These are phyloP conservation scores for Megathymus violae DNA, from an alignment of 1,140 invertebrate species.

Conservation along the genomic window DNA sequence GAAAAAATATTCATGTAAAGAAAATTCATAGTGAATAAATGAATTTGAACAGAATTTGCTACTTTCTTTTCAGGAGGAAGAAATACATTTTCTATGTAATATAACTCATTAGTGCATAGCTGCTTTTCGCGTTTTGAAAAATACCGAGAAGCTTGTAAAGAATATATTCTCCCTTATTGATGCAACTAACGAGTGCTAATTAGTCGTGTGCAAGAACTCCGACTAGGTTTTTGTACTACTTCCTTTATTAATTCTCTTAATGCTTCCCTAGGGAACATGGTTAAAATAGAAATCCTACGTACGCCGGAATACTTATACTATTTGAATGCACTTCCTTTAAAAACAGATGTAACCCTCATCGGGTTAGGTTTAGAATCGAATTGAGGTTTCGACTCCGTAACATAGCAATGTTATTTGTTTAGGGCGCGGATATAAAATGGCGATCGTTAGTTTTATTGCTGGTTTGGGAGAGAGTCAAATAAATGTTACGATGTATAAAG, in stretches of 20 bases:
- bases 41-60: constrained; percentile 20
- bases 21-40: constrained; percentile 26
- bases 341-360: neutral
- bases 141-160: constrained; percentile 24
- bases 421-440: constrained; percentile 2
- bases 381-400: constrained; percentile 8
- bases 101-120: constrained; percentile 22
- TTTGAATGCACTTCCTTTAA: constrained; percentile 14
- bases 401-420: constrained; percentile 7
- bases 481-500: neutral
- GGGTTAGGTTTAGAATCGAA: constrained; percentile 1
- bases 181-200: constrained; percentile 41
- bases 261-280: constrained; percentile 21
- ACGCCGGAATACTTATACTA: constrained; percentile 9
- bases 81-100: constrained; percentile 32
- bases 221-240: constrained; percentile 31
- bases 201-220: constrained; percentile 36
- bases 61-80: constrained; percentile 10
- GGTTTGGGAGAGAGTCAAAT: neutral
- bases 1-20: constrained; percentile 9
- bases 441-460: constrained; percentile 1
- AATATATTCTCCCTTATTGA: constrained; percentile 25
- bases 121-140: constrained; percentile 27
- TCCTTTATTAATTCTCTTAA: constrained; percentile 27
- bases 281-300: constrained; percentile 21